Conservation (phyloP, 2,888 invertebrate species). For the Acrobasis suavella region DNA sequence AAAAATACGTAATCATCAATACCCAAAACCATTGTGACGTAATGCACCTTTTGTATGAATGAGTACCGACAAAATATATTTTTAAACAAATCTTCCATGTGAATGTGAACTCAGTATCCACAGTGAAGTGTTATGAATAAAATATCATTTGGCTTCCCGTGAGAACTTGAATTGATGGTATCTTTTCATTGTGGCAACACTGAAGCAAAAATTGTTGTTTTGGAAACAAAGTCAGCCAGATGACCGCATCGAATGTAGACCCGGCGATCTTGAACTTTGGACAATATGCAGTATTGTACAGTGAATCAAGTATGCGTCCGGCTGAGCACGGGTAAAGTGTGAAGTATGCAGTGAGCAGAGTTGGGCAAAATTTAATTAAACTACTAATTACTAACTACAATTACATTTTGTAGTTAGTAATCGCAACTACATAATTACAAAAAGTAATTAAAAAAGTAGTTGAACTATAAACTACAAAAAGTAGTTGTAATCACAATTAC, state of each 20-base stretch:
- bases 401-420: no score
- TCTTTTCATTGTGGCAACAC: conserved; percentile 17
- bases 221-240: conserved; percentile 11
- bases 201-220: conserved; percentile 1
- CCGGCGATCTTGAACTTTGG: conserved; percentile 29
- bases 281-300: conserved; percentile 20
- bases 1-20: no score
- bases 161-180: conserved; percentile 12
- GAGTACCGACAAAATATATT: neutral
- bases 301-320: conserved; percentile 21
- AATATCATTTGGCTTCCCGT: conserved; percentile 3
- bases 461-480: no score
- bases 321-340: conserved; percentile 4
- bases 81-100: conserved; percentile 8
- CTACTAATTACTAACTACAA: no score
- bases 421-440: no score
- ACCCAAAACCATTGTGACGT: no score
- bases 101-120: conserved; percentile 2
- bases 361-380: no score
- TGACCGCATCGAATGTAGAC: conserved; percentile 23
- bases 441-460: no score
- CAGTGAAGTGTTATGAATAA: neutral
- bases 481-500: no score
- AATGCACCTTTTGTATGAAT: neutral
- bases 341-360: neutral